phyloP scores from a whole-genome alignment of 2,113 vertebrate genomes.

The Crypturellus undulatus region DNA sequence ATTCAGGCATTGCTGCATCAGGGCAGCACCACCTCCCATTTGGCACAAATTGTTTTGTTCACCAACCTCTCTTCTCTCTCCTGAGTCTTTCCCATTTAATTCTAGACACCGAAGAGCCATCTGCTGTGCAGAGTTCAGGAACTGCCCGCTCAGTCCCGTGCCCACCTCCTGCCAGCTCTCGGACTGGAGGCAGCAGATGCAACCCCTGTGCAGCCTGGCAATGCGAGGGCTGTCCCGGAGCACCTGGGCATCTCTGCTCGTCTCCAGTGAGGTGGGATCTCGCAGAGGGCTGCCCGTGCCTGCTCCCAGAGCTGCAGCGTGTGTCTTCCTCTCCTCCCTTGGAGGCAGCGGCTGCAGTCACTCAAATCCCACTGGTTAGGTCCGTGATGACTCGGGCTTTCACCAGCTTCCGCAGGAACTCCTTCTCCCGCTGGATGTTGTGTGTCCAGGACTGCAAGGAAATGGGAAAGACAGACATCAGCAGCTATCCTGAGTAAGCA shows the following conservation, averaged over 20 bases:
- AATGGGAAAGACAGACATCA: slow-evolving; percentile 36
- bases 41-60: slow-evolving; percentile 66
- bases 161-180: slow-evolving; percentile 24
- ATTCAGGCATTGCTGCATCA: slow-evolving; percentile 65
- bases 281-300: slow-evolving; percentile 42
- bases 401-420: slow-evolving; percentile 96
- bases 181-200: slow-evolving; percentile 21
- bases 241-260: slow-evolving; percentile 26
- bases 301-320: slow-evolving; percentile 4
- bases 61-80: slow-evolving; percentile 55
- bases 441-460: slow-evolving; percentile 95
- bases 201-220: neutral
- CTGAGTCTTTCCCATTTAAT: slow-evolving; percentile 40
- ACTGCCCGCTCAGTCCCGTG: slow-evolving; percentile 15
- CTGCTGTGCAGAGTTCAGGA: slow-evolving; percentile 40
- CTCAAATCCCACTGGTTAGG: slow-evolving; percentile 94
- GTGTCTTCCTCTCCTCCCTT: slow-evolving; percentile 11
- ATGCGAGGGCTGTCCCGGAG: slow-evolving; percentile 39
- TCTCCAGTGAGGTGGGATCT: slow-evolving; percentile 53
- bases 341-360: slow-evolving; percentile 26
- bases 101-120: slow-evolving; percentile 45
- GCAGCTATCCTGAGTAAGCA: neutral
- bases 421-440: slow-evolving; percentile 96
- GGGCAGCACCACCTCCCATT: slow-evolving; percentile 63
- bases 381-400: slow-evolving; percentile 93